Conservation (phyloP, 2,888 invertebrate genomes). For the Lissonota sp. region DNA sequence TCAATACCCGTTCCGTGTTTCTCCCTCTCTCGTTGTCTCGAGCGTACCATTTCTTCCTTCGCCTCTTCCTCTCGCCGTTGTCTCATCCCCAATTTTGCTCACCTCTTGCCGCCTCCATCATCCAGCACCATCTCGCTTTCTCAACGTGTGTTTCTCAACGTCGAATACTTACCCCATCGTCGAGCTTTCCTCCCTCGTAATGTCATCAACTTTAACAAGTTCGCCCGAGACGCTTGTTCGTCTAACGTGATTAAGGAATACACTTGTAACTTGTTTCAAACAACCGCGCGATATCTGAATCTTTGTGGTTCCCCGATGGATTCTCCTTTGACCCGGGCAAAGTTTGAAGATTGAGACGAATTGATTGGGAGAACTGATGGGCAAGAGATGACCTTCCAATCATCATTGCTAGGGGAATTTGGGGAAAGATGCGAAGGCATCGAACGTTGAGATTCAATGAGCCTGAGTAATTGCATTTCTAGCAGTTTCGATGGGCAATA, state of each 20-base stretch:
- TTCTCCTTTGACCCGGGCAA: conserved; percentile 2
- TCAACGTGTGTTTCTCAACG: neutral
- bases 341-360: conserved; percentile 23
- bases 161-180: conserved; percentile 26
- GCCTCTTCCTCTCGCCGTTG: conserved; percentile 46
- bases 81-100: conserved; percentile 40
- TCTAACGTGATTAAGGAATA: conserved; percentile 79
- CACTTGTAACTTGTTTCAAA: conserved; percentile 78
- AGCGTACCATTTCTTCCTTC: conserved; percentile 28
- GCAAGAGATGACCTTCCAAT: neutral
- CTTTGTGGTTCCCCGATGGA: conserved; percentile 16
- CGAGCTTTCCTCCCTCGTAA: conserved; percentile 53
- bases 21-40: conserved; percentile 23
- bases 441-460: too few relatives aligned
- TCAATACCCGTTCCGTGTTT: conserved; percentile 7
- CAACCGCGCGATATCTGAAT: conserved; percentile 75
- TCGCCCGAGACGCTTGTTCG: conserved; percentile 71
- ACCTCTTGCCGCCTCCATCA: conserved; percentile 47
- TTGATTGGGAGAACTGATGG: conserved; percentile 47
- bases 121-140: conserved; percentile 29
- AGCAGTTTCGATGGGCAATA: too few relatives aligned
- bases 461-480: too few relatives aligned
- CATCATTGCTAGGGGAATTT: too few relatives aligned
- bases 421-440: too few relatives aligned
- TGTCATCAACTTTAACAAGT: conserved; percentile 73